phyloP scores from a whole-genome alignment of 2,797 vertebrate species.

The Todus mexicanus region DNA sequence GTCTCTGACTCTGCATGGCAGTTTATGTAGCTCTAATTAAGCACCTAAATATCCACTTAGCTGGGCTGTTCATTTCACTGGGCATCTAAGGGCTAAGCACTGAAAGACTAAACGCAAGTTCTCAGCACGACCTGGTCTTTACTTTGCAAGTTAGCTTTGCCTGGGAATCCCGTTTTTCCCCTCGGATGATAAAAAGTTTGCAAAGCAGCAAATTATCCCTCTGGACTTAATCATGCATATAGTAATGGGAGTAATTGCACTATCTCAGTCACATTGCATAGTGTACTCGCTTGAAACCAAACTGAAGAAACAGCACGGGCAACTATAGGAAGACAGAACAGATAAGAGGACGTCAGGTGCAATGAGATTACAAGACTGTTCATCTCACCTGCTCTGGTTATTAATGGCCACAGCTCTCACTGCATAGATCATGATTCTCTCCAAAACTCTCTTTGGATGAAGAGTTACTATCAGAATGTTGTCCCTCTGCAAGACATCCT shows the following conservation, averaged over 20 bases:
- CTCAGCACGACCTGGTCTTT: neutral
- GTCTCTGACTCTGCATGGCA: neutral
- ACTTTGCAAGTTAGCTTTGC: neutral
- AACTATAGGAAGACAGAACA: neutral
- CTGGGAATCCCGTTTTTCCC: neutral
- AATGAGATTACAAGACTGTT: neutral
- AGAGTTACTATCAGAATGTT: neutral
- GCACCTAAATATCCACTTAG: neutral
- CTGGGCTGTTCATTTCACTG: neutral
- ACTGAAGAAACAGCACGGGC: neutral
- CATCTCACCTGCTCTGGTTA: neutral
- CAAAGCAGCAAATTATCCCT: slow-evolving; percentile 1
- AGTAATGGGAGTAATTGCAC: neutral
- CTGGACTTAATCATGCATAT: too few relatives aligned
- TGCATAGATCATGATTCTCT: neutral
- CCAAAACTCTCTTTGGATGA: neutral
- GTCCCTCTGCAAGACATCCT: neutral
- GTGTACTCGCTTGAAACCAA: neutral
- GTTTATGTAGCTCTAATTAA: neutral
- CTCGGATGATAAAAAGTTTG: neutral
- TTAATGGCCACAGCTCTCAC: neutral
- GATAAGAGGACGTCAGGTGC: neutral
- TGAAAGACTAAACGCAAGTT: neutral
- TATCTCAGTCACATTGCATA: neutral
- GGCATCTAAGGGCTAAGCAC: neutral